Percentiles rank a stretch among this genome's conserved stretches.
These are phyloP conservation scores for Lypha dubia DNA, from an alignment of 2,888 invertebrate genomes.

Conservation along the genomic window DNA sequence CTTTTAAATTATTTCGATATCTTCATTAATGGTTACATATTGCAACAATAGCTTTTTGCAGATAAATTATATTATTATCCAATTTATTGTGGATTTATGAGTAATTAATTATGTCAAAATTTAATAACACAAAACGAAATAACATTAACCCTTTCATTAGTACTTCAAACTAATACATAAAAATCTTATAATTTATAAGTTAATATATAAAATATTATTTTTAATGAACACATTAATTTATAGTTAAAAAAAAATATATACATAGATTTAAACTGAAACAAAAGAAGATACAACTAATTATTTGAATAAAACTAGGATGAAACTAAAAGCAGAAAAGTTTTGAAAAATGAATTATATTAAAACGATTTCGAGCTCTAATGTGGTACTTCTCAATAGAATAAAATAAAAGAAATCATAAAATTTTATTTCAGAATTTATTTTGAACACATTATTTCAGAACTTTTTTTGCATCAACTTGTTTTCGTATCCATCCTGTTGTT, in stretches of 20 bases:
- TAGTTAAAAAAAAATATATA: constrained; percentile 41
- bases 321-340: constrained; percentile 9
- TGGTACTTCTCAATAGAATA: no score
- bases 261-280: constrained; percentile 51
- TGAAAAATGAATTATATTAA: not conserved
- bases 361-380: not conserved
- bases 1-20: constrained; percentile 27
- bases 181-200: constrained; percentile 58
- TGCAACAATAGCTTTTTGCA: constrained; percentile 28
- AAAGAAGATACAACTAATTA: constrained; percentile 15
- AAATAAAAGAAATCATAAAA: no score
- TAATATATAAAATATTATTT: constrained; percentile 49
- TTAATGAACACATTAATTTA: constrained; percentile 11
- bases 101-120: constrained; percentile 35
- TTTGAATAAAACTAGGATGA: constrained; percentile 28
- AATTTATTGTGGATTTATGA: constrained; percentile 62
- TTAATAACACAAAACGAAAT: constrained; percentile 31
- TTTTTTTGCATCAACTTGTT: no score
- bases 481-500: no score
- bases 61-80: constrained; percentile 59
- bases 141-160: constrained; percentile 22
- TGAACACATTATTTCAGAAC: no score
- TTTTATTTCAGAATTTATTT: no score
- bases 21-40: constrained; percentile 24
- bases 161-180: constrained; percentile 51